Percentiles rank a stretch among this genome's conserved stretches.
Conservation (phyloP, 2,888 invertebrate genomes). For the Cerceris ruficornis region DNA sequence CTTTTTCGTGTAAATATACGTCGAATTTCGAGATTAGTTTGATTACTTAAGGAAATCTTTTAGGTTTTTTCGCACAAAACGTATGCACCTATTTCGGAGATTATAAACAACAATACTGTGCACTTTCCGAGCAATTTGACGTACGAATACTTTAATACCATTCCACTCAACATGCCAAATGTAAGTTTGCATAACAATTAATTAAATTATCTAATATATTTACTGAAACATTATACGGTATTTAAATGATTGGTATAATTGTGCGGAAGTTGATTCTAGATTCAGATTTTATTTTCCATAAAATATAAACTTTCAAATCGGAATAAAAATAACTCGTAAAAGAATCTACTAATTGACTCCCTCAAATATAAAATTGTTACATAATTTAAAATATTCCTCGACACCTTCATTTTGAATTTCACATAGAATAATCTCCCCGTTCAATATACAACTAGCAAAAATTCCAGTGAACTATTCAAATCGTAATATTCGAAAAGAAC, state of each 20-base stretch:
- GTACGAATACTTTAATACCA: slow-evolving; percentile 62
- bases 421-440: no score
- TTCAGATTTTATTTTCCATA: background rate
- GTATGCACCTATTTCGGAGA: slow-evolving; percentile 59
- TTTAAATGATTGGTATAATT: no score
- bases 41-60: background rate
- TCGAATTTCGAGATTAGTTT: background rate
- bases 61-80: slow-evolving; percentile 71
- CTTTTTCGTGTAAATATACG: no score
- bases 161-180: slow-evolving; percentile 61
- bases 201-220: background rate
- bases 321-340: no score
- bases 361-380: no score
- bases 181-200: slow-evolving; percentile 57
- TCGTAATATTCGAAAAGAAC: background rate
- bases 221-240: no score
- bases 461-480: no score
- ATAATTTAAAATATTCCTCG: no score
- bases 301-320: background rate
- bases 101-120: slow-evolving; percentile 20
- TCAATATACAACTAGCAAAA: no score
- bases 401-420: no score
- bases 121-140: slow-evolving; percentile 55
- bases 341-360: no score
- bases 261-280: no score